Conservation (phyloP, 1,140 invertebrate genomes). For the Penaeus chinensis region DNA sequence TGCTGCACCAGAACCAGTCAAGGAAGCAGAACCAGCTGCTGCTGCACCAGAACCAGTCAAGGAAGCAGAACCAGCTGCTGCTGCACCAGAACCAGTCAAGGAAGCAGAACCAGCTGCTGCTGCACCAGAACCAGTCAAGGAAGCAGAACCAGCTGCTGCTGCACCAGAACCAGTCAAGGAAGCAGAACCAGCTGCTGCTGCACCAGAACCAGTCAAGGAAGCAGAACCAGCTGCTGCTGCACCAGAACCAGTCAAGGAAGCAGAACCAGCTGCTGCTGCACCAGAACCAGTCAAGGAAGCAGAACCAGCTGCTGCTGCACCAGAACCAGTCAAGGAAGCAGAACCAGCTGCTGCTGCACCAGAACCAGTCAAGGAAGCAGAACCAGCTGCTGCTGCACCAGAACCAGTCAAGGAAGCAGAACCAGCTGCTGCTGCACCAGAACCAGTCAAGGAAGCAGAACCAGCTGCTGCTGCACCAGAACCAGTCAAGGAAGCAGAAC, state of each 20-base stretch:
- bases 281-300: constrained; percentile 8
- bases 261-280: constrained; percentile 9
- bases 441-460: background rate
- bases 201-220: background rate
- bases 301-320: background rate
- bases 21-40: background rate
- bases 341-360: background rate
- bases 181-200: background rate
- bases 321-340: background rate
- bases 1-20: too few species aligned
- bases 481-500: background rate
- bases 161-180: background rate
- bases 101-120: background rate
- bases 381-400: background rate
- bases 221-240: background rate
- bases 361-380: background rate
- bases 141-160: background rate
- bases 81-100: constrained; percentile 6
- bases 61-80: background rate
- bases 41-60: too few species aligned
- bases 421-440: background rate
- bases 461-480: background rate
- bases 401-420: background rate
- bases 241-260: background rate
- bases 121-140: background rate